These are phyloP conservation scores for Meloidogyne hapla DNA, from an alignment of 1,140 invertebrate species.

Conservation along the genomic window DNA sequence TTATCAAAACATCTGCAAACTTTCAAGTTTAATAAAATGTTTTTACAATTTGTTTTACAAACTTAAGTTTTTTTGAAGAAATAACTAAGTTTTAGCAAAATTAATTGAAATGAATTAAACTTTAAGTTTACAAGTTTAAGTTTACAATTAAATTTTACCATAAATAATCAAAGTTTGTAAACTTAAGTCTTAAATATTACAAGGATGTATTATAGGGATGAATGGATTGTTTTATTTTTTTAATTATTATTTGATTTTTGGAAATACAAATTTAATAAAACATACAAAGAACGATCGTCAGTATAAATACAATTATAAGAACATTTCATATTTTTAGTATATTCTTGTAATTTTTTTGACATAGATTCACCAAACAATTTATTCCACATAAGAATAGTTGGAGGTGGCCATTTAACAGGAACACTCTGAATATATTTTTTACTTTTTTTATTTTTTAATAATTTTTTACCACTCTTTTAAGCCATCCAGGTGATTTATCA, in stretches of 20 bases:
- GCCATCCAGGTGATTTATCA: neutral
- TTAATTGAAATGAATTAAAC: neutral
- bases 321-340: neutral
- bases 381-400: neutral
- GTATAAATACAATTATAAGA: constrained; percentile 2
- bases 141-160: too few relatives aligned
- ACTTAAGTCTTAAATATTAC: too few relatives aligned
- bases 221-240: too few relatives aligned
- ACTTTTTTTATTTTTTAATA: neutral
- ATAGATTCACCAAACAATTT: neutral
- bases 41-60: too few relatives aligned
- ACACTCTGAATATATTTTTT: neutral
- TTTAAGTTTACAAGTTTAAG: too few relatives aligned
- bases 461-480: neutral
- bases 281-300: neutral
- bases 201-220: too few relatives aligned
- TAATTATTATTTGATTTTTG: too few relatives aligned
- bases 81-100: too few relatives aligned
- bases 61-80: too few relatives aligned
- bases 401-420: neutral
- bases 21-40: too few relatives aligned
- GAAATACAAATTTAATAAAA: neutral
- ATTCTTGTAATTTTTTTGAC: neutral
- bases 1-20: too few relatives aligned
- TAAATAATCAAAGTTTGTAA: too few relatives aligned